Evolutionary conservation across 1,140 invertebrate genomes (phyloP).

Genomic region (Ceratina japonica): DNA sequence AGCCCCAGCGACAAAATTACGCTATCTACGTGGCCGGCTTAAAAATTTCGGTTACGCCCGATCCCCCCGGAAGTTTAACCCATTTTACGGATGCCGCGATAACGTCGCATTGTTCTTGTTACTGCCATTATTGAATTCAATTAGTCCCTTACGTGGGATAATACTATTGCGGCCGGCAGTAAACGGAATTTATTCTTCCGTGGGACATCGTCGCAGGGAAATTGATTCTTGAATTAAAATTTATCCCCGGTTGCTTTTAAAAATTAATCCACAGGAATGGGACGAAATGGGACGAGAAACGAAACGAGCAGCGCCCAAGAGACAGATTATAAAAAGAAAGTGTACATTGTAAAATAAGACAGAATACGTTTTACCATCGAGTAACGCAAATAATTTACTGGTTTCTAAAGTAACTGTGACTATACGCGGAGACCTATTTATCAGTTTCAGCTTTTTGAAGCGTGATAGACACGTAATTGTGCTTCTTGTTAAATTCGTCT

Average conservation of each 20-base stretch:
- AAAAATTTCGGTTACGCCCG: conserved; percentile 1
- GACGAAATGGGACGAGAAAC: too few species aligned
- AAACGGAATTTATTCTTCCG: too few species aligned
- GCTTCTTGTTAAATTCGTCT: conserved; percentile 5
- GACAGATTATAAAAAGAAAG: too few species aligned
- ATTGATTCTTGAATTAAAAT: too few species aligned
- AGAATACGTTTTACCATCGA: too few species aligned
- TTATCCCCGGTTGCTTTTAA: too few species aligned
- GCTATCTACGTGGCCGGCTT: conserved; percentile 9
- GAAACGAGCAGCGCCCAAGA: too few species aligned
- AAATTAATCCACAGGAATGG: too few species aligned
- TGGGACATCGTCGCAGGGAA: too few species aligned
- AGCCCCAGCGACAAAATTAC: not conserved
- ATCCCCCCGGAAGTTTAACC: not conserved
- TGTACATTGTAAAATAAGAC: too few species aligned
- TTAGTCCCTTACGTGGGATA: not conserved
- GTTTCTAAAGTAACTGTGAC: not conserved
- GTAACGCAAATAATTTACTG: not conserved
- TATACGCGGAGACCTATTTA: not conserved
- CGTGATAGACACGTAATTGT: conserved; percentile 4
- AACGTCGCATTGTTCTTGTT: not conserved
- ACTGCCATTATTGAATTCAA: not conserved
- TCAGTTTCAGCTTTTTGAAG: not conserved
- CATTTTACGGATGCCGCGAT: conserved; percentile 3
- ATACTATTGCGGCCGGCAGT: not conserved